Base-by-base conservation (phyloP, 2,888 invertebrate species). In the Volucella inflata region DNA sequence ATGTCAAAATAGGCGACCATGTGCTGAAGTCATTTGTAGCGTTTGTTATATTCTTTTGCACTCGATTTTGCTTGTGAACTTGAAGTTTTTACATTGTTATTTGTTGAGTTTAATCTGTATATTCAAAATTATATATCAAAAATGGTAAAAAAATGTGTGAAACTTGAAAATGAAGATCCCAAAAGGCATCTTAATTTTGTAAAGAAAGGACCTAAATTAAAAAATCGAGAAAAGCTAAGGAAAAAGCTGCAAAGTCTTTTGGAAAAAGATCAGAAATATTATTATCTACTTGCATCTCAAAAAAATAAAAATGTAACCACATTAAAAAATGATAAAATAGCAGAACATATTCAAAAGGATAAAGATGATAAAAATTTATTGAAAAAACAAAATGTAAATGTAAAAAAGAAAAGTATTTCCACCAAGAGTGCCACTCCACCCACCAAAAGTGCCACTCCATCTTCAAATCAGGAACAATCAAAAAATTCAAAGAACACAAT, bases 221-320 rank as follows among this genome's bases (percentile, higher is more conserved):
- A 74, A 68, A 74, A 78, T 14, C 62, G 59, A 0, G 74, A 83
- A 1, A 50, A 78, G 8, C 51, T 83, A 8, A 46, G 83, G 16
- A 72, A 64, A 16, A 83, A 74, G 12, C 51, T 83, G 0, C 78
- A 78, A 42, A 12, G 17, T 10, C 78, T 83, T 8, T 50, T 83
- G 0, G 83, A 72, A n/a, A 83, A 83, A 14, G 62, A 74, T 16
- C 11, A 42, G 36, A 16, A 12, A 2, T 42, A 10, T 30, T 9
- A 11, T 10, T 40, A 50, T 21, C 21, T 48, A 0, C 2, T 62
- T 8, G 10, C 53, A 12, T 8, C 60, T 8, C 1, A 9, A 0
- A 36, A 46, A 36, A 36, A 53, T 0, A 0, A 8, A 17, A 8
- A 1, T 17, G 3, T 6, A 12, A 67, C 9, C 9, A 8, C 38